These are phyloP conservation scores for Calameuta idolon DNA, from an alignment of 2,888 invertebrate species.

Conservation along the genomic window DNA sequence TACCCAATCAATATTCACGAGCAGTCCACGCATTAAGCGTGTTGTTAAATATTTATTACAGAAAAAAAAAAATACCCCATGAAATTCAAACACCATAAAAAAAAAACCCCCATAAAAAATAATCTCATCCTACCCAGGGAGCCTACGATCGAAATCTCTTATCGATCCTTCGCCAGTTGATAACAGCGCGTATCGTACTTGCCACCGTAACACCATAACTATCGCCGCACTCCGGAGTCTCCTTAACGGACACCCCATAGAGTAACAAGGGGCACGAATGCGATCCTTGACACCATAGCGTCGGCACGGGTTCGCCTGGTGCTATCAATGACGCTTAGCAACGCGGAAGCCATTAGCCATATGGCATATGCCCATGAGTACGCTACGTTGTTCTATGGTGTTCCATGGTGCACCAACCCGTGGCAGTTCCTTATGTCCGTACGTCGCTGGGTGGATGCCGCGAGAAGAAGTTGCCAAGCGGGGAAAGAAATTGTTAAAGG, in stretches of 20 bases:
- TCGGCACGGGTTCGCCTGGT: slow-evolving; percentile 36
- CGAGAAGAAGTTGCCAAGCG: neutral
- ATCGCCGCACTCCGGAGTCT: slow-evolving; percentile 15
- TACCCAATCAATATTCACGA: neutral
- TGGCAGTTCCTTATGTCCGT: slow-evolving; percentile 27
- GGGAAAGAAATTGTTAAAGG: neutral
- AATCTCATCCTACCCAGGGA: neutral
- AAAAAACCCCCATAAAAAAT: neutral
- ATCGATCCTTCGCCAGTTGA: neutral
- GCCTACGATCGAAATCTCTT: neutral
- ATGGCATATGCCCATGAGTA: slow-evolving; percentile 53
- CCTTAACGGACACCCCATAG: slow-evolving; percentile 21
- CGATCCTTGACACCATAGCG: slow-evolving; percentile 33
- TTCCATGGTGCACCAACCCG: slow-evolving; percentile 11
- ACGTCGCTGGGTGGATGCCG: neutral
- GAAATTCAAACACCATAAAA: accelerated
- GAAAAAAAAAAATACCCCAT: neutral
- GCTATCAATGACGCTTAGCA: slow-evolving; percentile 57
- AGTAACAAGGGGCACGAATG: slow-evolving; percentile 48
- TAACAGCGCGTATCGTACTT: slow-evolving; percentile 3
- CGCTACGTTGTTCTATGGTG: slow-evolving; percentile 12
- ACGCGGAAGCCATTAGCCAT: slow-evolving; percentile 65
- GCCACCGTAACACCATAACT: slow-evolving; percentile 35
- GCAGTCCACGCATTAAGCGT: neutral
- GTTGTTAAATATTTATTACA: neutral